A percentile compares a stretch with the other conserved stretches of the same genome.
Conservation (phyloP, 2,113 vertebrate genomes). For the Edolisoma coerulescens region DNA sequence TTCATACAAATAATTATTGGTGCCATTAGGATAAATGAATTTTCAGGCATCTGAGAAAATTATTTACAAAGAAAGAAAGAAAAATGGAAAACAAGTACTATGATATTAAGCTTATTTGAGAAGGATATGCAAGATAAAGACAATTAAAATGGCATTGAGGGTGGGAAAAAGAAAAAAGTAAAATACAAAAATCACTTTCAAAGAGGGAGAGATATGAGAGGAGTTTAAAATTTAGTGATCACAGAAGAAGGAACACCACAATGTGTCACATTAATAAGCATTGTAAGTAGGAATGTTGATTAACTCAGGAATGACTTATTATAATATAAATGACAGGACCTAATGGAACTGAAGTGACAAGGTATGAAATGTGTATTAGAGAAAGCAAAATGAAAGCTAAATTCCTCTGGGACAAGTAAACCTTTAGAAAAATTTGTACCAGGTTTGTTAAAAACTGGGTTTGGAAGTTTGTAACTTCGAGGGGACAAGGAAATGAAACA, state of each 20-base stretch:
- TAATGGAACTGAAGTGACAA: conserved; percentile 62
- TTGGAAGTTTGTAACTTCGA: background rate
- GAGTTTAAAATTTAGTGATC: conserved; percentile 45
- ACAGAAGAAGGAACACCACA: conserved; percentile 26
- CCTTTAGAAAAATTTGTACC: background rate
- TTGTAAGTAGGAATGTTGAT: conserved; percentile 34
- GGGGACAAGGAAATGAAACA: background rate
- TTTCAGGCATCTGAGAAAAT: background rate
- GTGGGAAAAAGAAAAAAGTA: background rate
- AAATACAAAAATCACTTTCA: background rate
- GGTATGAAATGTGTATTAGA: conserved; percentile 46
- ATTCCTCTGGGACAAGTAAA: conserved; percentile 47
- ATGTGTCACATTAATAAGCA: conserved; percentile 29
- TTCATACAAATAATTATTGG: background rate
- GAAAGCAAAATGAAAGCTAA: conserved; percentile 57
- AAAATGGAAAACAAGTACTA: background rate
- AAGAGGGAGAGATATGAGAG: background rate
- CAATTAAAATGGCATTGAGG: background rate
- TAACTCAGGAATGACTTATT: conserved; percentile 54
- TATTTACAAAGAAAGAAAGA: background rate
- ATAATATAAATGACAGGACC: conserved; percentile 64
- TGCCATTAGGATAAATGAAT: background rate
- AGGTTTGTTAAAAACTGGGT: background rate
- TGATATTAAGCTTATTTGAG: background rate
- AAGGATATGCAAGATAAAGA: background rate